Percentiles rank a stretch among this genome's conserved stretches.
Evolutionary conservation across 2,888 invertebrate species (phyloP).

Genomic region (Peribatodes rhomboidaria): DNA sequence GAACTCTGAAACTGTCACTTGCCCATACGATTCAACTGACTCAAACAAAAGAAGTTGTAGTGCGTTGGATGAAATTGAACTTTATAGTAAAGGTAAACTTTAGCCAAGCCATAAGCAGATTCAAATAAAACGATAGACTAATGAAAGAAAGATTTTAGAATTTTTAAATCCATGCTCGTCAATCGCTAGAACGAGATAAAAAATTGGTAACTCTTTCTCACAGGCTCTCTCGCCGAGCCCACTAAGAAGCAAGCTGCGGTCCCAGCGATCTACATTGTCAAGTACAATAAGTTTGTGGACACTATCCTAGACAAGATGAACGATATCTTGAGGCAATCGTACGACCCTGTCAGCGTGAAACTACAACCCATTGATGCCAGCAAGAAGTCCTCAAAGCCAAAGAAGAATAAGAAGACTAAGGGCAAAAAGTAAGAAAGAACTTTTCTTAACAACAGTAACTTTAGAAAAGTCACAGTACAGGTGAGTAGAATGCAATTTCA

Average conservation of each 20-base stretch:
- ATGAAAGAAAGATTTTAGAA: too few relatives aligned
- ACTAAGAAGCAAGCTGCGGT: conserved; percentile 75
- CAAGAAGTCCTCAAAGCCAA: conserved; percentile 84
- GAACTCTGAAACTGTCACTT: too few relatives aligned
- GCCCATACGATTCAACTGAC: too few relatives aligned
- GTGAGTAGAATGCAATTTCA: neutral
- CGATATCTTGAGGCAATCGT: conserved; percentile 91
- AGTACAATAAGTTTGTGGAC: conserved; percentile 95
- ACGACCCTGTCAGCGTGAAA: conserved; percentile 94
- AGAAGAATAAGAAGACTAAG: conserved; percentile 73
- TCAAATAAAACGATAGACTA: neutral
- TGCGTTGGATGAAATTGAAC: too few relatives aligned
- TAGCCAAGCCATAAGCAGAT: too few relatives aligned
- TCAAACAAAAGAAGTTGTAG: too few relatives aligned
- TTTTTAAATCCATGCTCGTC: too few relatives aligned
- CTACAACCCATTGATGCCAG: conserved; percentile 86
- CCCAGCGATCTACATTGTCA: conserved; percentile 91
- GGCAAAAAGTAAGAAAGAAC: conserved; percentile 66
- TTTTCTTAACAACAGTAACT: neutral
- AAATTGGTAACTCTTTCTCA: conserved; percentile 39
- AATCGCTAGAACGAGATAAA: neutral
- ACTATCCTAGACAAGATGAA: conserved; percentile 93
- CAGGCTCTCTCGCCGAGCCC: conserved; percentile 82
- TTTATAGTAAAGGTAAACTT: too few relatives aligned
- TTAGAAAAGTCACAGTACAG: neutral